Conservation (phyloP, 2,797 vertebrate species). For the Tragelaphus eurycerus region DNA sequence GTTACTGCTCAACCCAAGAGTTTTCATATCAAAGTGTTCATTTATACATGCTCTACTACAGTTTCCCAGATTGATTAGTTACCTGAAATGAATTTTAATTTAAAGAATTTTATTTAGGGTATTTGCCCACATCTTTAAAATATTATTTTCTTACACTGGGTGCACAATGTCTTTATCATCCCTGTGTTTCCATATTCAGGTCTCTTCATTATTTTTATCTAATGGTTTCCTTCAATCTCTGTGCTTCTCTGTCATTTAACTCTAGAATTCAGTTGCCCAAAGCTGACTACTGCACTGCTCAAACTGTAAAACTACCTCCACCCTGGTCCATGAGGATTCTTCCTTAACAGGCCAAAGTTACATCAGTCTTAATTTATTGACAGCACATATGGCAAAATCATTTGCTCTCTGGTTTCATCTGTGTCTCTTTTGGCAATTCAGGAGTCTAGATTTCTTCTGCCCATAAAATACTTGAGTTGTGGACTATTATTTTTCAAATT, state of each 20-base stretch:
- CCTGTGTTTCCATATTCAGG: not conserved
- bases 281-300: not conserved
- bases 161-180: not conserved
- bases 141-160: not conserved
- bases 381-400: conserved; percentile 64
- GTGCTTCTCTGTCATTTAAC: not conserved
- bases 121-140: not conserved
- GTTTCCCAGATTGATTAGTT: not conserved
- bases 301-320: conserved; percentile 9
- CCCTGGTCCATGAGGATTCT: not conserved
- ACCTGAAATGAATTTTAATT: not conserved
- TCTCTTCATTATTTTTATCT: not conserved
- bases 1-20: not conserved
- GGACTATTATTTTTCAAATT: conserved; percentile 65
- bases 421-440: conserved; percentile 54
- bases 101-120: not conserved
- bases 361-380: conserved; percentile 70
- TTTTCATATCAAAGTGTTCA: not conserved
- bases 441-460: conserved; percentile 46
- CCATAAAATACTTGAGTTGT: conserved; percentile 63
- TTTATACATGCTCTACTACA: not conserved
- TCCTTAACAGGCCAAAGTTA: conserved; percentile 46
- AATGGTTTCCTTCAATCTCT: not conserved
- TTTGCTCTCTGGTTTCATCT: conserved; percentile 68
- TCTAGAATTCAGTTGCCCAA: conserved; percentile 28